Conservation (phyloP, 2,888 invertebrate genomes). For the Tryphoninae sp. region DNA sequence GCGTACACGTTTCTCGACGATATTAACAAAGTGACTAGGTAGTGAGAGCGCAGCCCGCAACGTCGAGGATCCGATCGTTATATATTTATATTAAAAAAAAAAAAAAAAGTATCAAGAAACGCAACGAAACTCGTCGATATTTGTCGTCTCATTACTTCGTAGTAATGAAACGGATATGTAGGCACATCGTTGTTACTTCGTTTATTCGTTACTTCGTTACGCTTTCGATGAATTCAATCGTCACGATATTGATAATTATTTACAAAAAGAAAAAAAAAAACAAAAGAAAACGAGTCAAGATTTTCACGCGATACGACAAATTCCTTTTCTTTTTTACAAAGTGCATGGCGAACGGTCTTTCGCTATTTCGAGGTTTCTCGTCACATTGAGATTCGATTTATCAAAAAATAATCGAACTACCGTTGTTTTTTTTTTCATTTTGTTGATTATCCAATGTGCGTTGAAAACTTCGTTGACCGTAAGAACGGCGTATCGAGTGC, state of each 20-base stretch:
- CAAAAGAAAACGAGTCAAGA: neutral
- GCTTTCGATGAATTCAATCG: constrained; percentile 31
- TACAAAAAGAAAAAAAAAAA: constrained; percentile 41
- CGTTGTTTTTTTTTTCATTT: too few relatives aligned
- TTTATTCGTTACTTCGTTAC: constrained; percentile 29
- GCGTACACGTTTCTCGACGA: constrained; percentile 62
- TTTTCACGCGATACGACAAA: neutral
- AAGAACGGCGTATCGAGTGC: too few relatives aligned
- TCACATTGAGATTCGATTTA: neutral
- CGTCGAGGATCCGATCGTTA: constrained; percentile 70
- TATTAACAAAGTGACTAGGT: constrained; percentile 80
- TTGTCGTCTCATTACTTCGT: constrained; percentile 63
- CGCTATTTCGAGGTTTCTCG: neutral
- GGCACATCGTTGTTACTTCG: constrained; percentile 75
- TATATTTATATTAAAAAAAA: constrained; percentile 48
- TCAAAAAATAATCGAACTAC: neutral
- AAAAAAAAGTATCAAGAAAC: constrained; percentile 43
- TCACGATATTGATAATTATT: constrained; percentile 47
- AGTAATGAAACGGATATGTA: constrained; percentile 72
- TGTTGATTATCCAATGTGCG: too few relatives aligned
- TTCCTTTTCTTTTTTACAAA: neutral
- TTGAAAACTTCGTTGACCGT: too few relatives aligned
- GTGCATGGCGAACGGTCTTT: neutral
- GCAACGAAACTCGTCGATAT: constrained; percentile 51
- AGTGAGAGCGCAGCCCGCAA: constrained; percentile 75